Evolutionary conservation across 1,140 invertebrate genomes (phyloP), one percentile per base, ranked within the genome.

Genomic region (Drosophila arawakana): DNA sequence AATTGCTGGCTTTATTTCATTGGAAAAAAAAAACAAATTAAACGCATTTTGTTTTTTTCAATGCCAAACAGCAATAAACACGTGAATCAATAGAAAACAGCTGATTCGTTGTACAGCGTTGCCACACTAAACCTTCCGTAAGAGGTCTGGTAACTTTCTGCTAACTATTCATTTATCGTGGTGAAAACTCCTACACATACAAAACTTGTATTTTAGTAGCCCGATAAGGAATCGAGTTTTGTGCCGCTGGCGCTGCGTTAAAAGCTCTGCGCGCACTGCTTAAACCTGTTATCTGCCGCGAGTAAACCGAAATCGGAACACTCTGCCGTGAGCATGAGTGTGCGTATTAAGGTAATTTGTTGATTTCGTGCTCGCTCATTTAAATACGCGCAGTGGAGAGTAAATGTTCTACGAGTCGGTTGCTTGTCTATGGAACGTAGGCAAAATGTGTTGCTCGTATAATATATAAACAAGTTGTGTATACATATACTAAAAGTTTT

Each of bases 241-340:
- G 18, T 37, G 15, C 7, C 30, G 25, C n/a, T 37, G 11, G 2
- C 39, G 13, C n/a, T 44, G 30, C 5, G 13, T 41, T 57, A n/a
- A 62, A 62, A 74, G 76, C 76, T 88, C 50, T 62, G 15, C 52
- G 65, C 70, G 18, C 5, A 68, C 46, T 78, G 74, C 84, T 76
- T 65, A 88, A 88, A 88, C 84, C 84, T 88, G 84, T 88, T 88
- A 89, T 88, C 84, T 81, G 57, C 43, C 39, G 43, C 46, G 49
- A 8, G 43, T 11, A 50, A 52, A 52, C 44, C 4, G 39, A 41
- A 59, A 43, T 43, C 41, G 1, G 25, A 21, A 54, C 30, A 13
- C 52, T 7, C 52, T 37, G 25, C 52, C 7, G 15, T 61, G 10
- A n/a, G 30, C 39, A 49, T 49, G 11, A 61, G 41, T 73, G 10